Conservation (phyloP, 2,888 invertebrate species). For the Drosophila picticornis region DNA sequence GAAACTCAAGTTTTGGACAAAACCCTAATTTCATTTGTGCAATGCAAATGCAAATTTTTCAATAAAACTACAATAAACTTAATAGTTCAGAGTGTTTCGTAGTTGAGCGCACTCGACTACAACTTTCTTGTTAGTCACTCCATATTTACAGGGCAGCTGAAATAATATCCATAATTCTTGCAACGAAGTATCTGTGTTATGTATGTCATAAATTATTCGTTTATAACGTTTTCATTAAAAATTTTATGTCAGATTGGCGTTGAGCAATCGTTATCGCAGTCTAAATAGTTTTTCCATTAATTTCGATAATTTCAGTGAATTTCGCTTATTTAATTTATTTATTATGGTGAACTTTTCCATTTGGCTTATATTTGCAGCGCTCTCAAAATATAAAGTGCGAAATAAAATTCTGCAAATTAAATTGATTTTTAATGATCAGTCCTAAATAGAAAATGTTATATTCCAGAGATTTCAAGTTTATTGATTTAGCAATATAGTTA, state of each 20-base stretch:
- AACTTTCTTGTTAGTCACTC: no score
- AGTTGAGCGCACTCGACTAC: background rate
- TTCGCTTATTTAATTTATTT: constrained; percentile 10
- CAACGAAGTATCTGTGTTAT: constrained; percentile 13
- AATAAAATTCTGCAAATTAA: constrained; percentile 10
- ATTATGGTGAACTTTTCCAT: background rate
- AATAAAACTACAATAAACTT: background rate
- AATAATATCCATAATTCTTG: constrained; percentile 6
- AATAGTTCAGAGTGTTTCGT: background rate
- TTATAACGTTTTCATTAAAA: constrained; percentile 14
- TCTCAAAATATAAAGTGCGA: constrained; percentile 21
- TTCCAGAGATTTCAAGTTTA: constrained; percentile 1
- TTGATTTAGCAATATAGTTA: constrained; percentile 35
- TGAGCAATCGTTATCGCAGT: background rate
- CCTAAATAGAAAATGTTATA: background rate
- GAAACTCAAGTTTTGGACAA: background rate
- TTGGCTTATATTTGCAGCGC: background rate
- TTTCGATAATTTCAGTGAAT: background rate
- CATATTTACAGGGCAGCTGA: background rate
- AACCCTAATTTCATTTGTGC: background rate
- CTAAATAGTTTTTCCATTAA: constrained; percentile 7
- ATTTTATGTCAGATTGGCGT: constrained; percentile 6
- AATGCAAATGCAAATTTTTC: background rate
- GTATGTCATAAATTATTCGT: constrained; percentile 27
- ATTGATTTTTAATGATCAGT: constrained; percentile 22